These are phyloP conservation scores for Lutjanus erythropterus DNA, from an alignment of 2,113 vertebrate species.

Conservation along the genomic window DNA sequence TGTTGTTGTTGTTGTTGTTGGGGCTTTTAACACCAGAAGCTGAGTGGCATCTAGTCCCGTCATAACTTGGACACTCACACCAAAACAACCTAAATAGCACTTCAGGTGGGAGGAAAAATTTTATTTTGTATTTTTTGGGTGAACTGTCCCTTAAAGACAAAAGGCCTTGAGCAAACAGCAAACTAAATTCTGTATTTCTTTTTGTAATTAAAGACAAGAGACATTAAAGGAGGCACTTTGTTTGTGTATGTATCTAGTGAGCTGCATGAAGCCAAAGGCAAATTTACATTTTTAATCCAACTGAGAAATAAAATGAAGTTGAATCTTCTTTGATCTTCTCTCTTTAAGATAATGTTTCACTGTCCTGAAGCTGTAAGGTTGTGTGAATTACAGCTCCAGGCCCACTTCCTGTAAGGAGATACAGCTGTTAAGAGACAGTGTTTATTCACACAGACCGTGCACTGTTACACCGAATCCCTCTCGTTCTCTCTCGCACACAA, in stretches of 20 bases:
- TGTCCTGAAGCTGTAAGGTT: slow-evolving; percentile 32
- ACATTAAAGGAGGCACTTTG: not conserved
- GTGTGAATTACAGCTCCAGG: slow-evolving; percentile 32
- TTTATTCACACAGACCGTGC: slow-evolving; percentile 47
- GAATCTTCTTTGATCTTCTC: not conserved
- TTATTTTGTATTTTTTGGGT: no score
- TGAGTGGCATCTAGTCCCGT: no score
- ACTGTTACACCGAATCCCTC: slow-evolving; percentile 12
- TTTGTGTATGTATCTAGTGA: not conserved
- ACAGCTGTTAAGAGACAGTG: slow-evolving; percentile 51
- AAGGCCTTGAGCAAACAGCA: not conserved
- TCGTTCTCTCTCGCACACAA: slow-evolving; percentile 13
- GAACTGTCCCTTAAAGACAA: no score
- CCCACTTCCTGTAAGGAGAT: slow-evolving; percentile 71
- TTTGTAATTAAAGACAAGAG: not conserved
- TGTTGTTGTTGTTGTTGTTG: no score
- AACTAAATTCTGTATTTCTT: not conserved
- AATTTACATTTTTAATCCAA: slow-evolving; percentile 29
- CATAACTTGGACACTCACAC: no score
- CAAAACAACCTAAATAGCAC: no score
- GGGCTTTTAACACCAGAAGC: no score
- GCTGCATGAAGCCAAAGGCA: not conserved
- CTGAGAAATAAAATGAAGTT: slow-evolving; percentile 13
- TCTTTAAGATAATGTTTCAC: slow-evolving; percentile 6
- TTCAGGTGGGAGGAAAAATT: no score